Evolutionary conservation across 2,888 invertebrate genomes (phyloP).

Genomic region (Chironomus riparius): DNA sequence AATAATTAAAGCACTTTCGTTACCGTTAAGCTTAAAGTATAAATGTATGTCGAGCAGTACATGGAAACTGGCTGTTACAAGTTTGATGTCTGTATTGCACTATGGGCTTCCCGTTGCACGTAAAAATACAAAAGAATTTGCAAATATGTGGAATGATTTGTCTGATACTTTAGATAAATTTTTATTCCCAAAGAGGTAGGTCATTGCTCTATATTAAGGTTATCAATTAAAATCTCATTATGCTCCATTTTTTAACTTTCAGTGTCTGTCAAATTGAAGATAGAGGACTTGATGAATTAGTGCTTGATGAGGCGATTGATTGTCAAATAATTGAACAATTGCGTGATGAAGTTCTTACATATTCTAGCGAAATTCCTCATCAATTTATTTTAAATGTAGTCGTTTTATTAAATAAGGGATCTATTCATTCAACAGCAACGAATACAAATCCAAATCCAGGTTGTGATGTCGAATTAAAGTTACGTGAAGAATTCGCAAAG

Average conservation of each 20-base stretch:
- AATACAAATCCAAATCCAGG: constrained; percentile 45
- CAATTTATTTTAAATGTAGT: constrained; percentile 77
- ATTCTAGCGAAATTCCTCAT: constrained; percentile 65
- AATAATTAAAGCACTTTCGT: constrained; percentile 56
- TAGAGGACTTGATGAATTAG: constrained; percentile 51
- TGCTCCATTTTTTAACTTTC: constrained; percentile 27
- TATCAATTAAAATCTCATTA: neutral
- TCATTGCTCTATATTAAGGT: constrained; percentile 28
- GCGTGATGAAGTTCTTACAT: constrained; percentile 71
- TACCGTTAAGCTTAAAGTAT: constrained; percentile 71
- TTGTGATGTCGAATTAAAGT: constrained; percentile 68
- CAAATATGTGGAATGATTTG: constrained; percentile 76
- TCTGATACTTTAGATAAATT: constrained; percentile 83
- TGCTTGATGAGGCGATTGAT: constrained; percentile 68
- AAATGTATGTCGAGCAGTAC: constrained; percentile 68
- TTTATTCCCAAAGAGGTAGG: constrained; percentile 73
- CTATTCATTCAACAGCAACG: constrained; percentile 68
- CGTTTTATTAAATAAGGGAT: constrained; percentile 73
- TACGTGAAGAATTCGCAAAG: constrained; percentile 92
- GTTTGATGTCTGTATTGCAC: constrained; percentile 66
- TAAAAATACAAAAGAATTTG: constrained; percentile 61
- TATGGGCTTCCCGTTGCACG: constrained; percentile 83
- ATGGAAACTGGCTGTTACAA: constrained; percentile 73
- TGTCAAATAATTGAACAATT: constrained; percentile 73
- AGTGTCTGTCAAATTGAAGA: constrained; percentile 48